Base-by-base conservation (phyloP, 2,113 vertebrate genomes). In the Tyto alba region DNA sequence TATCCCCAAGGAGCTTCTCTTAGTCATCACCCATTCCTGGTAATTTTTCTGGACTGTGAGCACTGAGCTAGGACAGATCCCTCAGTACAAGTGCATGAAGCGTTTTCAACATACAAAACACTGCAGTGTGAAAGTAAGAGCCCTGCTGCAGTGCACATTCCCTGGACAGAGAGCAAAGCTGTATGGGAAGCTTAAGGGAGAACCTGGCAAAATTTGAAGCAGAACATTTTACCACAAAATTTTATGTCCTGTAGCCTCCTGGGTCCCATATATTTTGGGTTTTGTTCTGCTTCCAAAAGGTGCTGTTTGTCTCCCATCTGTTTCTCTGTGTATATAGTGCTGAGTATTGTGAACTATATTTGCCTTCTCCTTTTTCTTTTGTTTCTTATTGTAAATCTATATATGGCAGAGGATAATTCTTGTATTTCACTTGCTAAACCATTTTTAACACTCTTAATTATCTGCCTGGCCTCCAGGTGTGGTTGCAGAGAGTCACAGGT, bases 21-120 rank as follows among this genome's bases (percentile, higher is more conserved):
- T 41, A 82, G 52, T 47, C 3, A 0, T 75, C 69, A 63, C 73
- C 93, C 73, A 82, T 50, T 81, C 66, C 66, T 78, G 40, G 85
- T 29, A 94, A 67, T 72, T 75, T 87, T 93, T 68, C 77, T 91
- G 72, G 73, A 50, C 77, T 87, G 68, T 63, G 60, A 91, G 53
- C 75, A 15, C 53, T 17, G 95, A 92, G 67, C 47, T 59, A 22
- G 91, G 83, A 80, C 45, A 80, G 59, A 73, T 77, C 38, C 80
- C 53, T 50, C 10, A 53, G 60, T 75, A 62, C 27, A 40, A 69
- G 40, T 1, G 23, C 41, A 29, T 8, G 41, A 15, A 16, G 25
- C 7, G 26, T 66, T 91, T 94, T 68, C 88, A 75, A 55, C 67
- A 30, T 10, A 30, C 30, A 64, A 64, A 79, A 40, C 38, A 4